Conservation (phyloP, 2,113 vertebrate species). For the Ibidorhyncha struthersii region DNA sequence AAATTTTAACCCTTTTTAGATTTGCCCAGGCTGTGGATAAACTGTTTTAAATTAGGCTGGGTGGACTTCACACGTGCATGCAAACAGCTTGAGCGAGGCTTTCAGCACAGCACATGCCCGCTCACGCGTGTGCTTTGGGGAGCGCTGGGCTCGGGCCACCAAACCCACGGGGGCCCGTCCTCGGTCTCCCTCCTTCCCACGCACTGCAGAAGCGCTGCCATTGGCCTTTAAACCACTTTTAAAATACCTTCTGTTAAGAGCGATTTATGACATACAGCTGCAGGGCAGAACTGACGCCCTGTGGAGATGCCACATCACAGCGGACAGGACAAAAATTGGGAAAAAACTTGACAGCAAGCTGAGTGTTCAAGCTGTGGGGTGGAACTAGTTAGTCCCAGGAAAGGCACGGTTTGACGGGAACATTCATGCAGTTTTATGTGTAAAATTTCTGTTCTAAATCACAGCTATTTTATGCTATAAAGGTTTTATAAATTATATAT, state of each 20-base stretch:
- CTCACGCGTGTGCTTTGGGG: neutral
- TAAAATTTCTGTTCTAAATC: neutral
- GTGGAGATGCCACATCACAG: neutral
- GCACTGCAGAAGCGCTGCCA: fast-evolving
- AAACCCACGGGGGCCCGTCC: fast-evolving
- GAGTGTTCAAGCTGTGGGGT: neutral
- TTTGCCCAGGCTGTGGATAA: neutral
- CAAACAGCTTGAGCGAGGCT: neutral
- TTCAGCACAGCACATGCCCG: neutral
- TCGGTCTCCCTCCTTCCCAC: neutral
- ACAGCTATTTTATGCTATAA: neutral
- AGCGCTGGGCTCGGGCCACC: fast-evolving
- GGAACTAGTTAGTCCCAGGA: neutral
- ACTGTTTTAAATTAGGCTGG: neutral
- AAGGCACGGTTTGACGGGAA: neutral
- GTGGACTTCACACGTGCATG: neutral
- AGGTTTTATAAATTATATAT: neutral
- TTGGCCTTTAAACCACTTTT: neutral
- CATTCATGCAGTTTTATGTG: neutral
- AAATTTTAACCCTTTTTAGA: neutral
- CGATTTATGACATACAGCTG: neutral
- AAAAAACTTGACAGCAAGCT: neutral
- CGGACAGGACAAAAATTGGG: neutral
- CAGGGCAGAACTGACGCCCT: neutral
- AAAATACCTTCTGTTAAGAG: neutral